Evolutionary conservation across 2,888 invertebrate genomes (phyloP).

Genomic region (Drosophila setosimentum): DNA sequence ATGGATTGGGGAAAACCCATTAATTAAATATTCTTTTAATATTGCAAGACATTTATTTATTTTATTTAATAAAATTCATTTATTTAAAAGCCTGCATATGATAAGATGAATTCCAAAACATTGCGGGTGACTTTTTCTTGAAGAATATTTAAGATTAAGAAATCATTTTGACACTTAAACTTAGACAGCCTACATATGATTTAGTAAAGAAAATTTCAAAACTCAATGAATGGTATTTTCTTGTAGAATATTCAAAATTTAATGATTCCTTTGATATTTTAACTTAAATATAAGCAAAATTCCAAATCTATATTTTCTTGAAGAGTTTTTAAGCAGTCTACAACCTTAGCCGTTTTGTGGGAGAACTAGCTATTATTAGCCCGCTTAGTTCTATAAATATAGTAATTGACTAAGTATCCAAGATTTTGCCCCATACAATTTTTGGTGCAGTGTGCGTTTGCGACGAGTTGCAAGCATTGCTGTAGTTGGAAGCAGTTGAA

Average conservation of each 20-base stretch:
- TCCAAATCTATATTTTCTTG: not conserved
- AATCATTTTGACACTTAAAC: not conserved
- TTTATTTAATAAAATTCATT: no score
- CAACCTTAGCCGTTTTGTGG: not conserved
- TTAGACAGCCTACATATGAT: not conserved
- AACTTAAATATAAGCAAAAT: not conserved
- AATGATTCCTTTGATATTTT: not conserved
- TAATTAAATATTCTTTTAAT: not conserved
- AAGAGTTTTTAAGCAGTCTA: not conserved
- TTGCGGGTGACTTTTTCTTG: not conserved
- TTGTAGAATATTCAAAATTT: not conserved
- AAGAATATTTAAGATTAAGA: not conserved
- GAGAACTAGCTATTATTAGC: not conserved
- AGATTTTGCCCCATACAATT: not conserved
- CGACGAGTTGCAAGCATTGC: constrained; percentile 18
- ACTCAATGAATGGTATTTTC: not conserved
- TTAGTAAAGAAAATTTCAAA: not conserved
- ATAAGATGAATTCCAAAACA: not conserved
- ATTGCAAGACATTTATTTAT: not conserved
- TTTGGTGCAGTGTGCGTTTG: constrained; percentile 31
- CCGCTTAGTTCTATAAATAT: not conserved
- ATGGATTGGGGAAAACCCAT: not conserved
- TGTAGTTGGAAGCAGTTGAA: not conserved
- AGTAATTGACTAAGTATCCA: not conserved
- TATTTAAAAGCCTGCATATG: no score